Conservation (phyloP, 2,888 invertebrate genomes). For the Plagodis pulveraria region DNA sequence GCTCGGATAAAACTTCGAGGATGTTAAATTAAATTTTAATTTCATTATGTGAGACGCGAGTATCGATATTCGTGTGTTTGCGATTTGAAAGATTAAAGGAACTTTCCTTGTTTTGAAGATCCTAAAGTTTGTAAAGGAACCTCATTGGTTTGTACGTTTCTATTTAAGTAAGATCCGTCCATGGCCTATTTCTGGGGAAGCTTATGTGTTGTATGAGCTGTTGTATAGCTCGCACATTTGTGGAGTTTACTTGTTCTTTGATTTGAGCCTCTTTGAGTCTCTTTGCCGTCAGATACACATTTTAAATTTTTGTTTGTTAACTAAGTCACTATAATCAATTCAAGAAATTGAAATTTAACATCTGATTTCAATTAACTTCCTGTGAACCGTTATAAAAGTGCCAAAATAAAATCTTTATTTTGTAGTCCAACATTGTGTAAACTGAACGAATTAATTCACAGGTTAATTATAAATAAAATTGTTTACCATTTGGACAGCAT, state of each 20-base stretch:
- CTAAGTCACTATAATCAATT: background rate
- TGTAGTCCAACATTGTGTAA: slow-evolving; percentile 40
- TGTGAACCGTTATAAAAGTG: background rate
- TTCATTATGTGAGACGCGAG: no score
- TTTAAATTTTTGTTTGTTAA: background rate
- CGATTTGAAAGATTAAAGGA: background rate
- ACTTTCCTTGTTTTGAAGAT: background rate
- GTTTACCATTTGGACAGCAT: slow-evolving; percentile 43
- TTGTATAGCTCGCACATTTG: no score
- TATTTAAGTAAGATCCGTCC: slow-evolving; percentile 70
- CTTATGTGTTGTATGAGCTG: background rate
- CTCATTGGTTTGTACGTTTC: slow-evolving; percentile 34
- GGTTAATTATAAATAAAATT: slow-evolving; percentile 57
- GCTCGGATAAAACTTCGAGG: no score
- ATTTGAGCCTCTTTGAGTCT: no score
- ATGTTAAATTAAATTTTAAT: no score
- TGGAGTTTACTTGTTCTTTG: no score
- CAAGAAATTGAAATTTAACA: background rate
- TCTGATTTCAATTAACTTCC: background rate
- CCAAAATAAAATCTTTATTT: slow-evolving; percentile 19
- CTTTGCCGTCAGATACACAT: no score
- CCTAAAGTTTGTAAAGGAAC: background rate
- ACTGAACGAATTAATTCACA: slow-evolving; percentile 77
- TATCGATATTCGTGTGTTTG: background rate
- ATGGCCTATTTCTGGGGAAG: slow-evolving; percentile 49